Base-by-base conservation (phyloP, 2,113 vertebrate species). In the Picathartes gymnocephalus region DNA sequence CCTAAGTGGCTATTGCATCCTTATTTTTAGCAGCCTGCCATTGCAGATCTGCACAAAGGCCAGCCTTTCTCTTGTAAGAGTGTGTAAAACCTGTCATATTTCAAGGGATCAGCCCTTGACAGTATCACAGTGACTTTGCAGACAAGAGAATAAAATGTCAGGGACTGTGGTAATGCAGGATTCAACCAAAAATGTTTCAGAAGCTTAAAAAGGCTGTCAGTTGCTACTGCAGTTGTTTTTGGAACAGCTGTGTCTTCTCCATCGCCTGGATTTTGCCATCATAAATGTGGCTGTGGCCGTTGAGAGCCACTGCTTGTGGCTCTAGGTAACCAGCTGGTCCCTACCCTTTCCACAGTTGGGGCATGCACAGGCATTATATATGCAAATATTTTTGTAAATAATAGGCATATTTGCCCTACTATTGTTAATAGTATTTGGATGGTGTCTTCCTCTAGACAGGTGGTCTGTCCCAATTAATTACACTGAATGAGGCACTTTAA, bases 11-110 rank as follows among this genome's bases (percentile, higher is more conserved):
- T 90, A 71, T 20, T 83, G 68, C 81, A 28, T 88, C 85, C 81
- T 90, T 93, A 76, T 87, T 94, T 94, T 95, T 85, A 95, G 90
- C 85, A 96, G 78, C 33, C 57, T 94, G 70, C 57, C 37, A 11
- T 3, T 71, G 70, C 65, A 50, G 74, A 91, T 65, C 68, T 80
- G 42, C 85, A 90, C 73, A 93, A 90, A 95, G 79, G 62, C 86
- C 80, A 88, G 61, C 86, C 79, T 81, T 90, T 76, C 81, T 72
- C 80, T 73, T 77, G 30, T 79, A 70, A 88, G 81, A 73, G 24
- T 4, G 24, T 88, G 70, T 58, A 88, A 58, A 91, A 65, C 33
- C 78, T 3, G 0, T 62, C 20, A 0, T 86, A 57, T 89, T 87
- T 89, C 53, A 89, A 82, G 64, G 50, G 45, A 90, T 87, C 33